Percentiles rank a stretch among this genome's conserved stretches.
phyloP scores from a whole-genome alignment of 35 echinoderm and acorn worm genomes.

The Apostichopus parvimensis region DNA sequence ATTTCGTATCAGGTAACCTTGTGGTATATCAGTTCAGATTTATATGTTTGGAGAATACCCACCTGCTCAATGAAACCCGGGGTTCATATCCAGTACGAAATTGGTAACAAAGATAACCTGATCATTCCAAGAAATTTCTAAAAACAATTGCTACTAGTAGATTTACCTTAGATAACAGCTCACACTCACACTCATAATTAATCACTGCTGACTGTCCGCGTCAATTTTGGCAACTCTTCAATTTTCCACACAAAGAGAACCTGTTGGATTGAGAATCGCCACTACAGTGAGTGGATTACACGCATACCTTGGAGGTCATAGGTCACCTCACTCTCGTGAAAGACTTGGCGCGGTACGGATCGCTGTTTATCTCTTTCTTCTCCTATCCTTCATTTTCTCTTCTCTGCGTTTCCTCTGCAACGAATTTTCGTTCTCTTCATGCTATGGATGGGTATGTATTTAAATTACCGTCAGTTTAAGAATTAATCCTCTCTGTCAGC shows the following conservation, averaged over 20 bases:
- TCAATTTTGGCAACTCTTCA: neutral
- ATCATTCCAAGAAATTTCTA: no score
- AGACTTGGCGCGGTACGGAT: constrained; percentile 44
- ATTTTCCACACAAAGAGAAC: neutral
- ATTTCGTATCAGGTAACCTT: no score
- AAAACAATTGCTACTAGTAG: no score
- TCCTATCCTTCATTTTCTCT: constrained; percentile 46
- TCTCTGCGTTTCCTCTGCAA: constrained; percentile 52
- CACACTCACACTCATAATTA: no score
- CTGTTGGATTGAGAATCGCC: neutral
- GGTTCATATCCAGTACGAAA: neutral
- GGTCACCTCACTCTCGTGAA: constrained; percentile 31
- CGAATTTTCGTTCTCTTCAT: constrained; percentile 45
- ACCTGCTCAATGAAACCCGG: neutral
- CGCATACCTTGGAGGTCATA: constrained; percentile 19
- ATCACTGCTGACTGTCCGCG: no score
- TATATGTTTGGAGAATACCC: neutral
- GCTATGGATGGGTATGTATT: constrained; percentile 41
- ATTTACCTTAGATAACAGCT: neutral
- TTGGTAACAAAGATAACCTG: no score
- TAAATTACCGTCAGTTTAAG: neutral
- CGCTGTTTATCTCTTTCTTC: constrained; percentile 39
- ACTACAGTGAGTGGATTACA: neutral
- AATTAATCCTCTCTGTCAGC: neutral
- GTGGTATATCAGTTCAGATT: no score